Evolutionary conservation across 2,797 vertebrate species (phyloP).

Genomic region (Channallabes apus): DNA sequence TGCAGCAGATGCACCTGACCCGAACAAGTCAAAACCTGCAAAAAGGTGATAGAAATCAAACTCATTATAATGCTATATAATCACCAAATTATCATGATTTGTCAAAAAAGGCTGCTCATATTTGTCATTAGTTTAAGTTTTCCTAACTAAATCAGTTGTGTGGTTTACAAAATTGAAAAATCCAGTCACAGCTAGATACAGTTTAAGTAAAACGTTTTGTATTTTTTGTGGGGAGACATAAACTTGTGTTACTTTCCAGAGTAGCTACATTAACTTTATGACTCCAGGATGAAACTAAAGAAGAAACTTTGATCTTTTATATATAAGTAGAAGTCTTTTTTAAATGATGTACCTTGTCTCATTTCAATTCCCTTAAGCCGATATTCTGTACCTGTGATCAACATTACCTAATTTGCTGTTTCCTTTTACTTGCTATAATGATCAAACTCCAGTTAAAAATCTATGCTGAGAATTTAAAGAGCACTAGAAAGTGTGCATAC

Average conservation of each 20-base stretch:
- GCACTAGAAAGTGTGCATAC: conserved; percentile 22
- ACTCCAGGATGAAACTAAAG: neutral
- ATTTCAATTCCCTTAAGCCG: neutral
- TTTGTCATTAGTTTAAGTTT: neutral
- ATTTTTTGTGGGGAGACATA: neutral
- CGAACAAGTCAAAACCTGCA: conserved; percentile 87
- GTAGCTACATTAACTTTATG: neutral
- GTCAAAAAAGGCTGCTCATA: neutral
- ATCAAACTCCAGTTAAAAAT: neutral
- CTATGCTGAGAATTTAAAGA: neutral
- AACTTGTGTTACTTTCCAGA: neutral
- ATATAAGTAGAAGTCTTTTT: neutral
- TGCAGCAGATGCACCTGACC: conserved; percentile 81
- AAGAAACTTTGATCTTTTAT: too few species aligned
- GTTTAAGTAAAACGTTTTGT: neutral
- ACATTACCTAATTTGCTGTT: neutral
- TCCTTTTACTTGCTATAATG: neutral
- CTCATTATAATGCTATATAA: neutral
- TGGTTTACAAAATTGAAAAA: too few species aligned
- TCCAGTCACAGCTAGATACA: neutral
- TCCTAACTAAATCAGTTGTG: neutral
- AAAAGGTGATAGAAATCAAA: neutral
- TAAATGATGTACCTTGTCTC: neutral
- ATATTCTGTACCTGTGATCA: neutral
- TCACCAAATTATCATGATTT: neutral